phyloP scores from a whole-genome alignment of 1,140 invertebrate genomes.

The Bradysia coprophila region DNA sequence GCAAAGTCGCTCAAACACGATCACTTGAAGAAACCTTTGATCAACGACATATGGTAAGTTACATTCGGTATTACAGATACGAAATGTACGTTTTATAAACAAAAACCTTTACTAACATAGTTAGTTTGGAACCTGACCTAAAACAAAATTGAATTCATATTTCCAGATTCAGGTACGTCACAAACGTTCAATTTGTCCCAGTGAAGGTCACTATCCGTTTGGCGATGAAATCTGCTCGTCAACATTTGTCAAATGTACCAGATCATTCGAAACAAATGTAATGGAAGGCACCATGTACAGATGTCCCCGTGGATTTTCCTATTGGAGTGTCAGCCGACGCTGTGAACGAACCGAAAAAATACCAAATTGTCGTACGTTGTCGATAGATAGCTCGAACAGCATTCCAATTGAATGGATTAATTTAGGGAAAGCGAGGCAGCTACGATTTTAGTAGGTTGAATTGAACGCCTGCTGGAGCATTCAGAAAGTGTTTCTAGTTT shows the following conservation, averaged over 20 bases:
- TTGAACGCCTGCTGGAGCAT: no score
- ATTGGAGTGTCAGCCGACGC: constrained; percentile 53
- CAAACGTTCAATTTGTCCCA: constrained; percentile 31
- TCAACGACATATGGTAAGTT: constrained; percentile 26
- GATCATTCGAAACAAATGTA: constrained; percentile 23
- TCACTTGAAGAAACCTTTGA: constrained; percentile 27
- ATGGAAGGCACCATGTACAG: constrained; percentile 52
- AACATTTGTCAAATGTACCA: constrained; percentile 52
- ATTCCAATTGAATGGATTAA: constrained; percentile 21
- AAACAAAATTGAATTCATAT: no score
- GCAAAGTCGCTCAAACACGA: neutral
- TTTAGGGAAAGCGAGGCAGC: constrained; percentile 15
- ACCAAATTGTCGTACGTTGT: constrained; percentile 10
- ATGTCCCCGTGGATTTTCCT: constrained; percentile 55
- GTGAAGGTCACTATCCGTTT: constrained; percentile 45
- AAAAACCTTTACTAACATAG: no score
- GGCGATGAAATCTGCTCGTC: constrained; percentile 44
- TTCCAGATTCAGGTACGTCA: neutral
- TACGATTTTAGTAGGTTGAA: constrained; percentile 15
- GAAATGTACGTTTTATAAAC: constrained; percentile 1
- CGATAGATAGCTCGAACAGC: constrained; percentile 11
- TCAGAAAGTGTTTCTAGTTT: no score
- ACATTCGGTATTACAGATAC: no score
- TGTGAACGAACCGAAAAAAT: constrained; percentile 35
- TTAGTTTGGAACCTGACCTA: no score